These are phyloP conservation scores for Dendrolimus pini DNA, from an alignment of 2,888 invertebrate species.

Conservation along the genomic window DNA sequence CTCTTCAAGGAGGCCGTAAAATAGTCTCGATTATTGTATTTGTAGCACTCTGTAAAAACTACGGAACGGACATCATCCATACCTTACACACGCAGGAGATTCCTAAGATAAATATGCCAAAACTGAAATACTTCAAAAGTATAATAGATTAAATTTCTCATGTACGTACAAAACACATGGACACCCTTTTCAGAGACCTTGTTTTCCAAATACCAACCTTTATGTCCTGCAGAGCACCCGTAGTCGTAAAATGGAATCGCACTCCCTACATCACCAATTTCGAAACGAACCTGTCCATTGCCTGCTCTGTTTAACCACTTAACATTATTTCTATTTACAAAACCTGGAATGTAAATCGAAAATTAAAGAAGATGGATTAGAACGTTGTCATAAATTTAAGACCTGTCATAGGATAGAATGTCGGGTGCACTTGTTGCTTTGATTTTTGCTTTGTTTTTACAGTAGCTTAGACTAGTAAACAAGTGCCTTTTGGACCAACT, in stretches of 20 bases:
- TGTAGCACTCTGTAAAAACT: no score
- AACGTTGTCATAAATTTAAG: neutral
- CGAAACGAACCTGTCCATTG: conserved; percentile 13
- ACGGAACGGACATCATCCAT: no score
- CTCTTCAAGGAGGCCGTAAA: no score
- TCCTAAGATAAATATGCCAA: no score
- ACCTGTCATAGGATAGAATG: conserved; percentile 3
- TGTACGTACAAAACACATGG: conserved; percentile 16
- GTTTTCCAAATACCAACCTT: conserved; percentile 46
- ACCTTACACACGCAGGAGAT: no score
- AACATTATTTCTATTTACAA: neutral
- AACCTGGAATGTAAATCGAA: conserved; percentile 2
- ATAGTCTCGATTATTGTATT: no score
- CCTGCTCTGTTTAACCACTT: neutral
- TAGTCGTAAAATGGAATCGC: conserved; percentile 35
- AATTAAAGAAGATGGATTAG: neutral
- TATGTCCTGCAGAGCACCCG: conserved; percentile 51
- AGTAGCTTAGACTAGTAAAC: no score
- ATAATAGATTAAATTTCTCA: no score
- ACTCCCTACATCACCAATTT: conserved; percentile 16
- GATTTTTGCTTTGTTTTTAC: conserved; percentile 1
- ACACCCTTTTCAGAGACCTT: conserved; percentile 39
- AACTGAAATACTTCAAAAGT: no score
- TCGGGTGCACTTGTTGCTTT: conserved; percentile 6
- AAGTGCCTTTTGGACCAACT: no score